phyloP scores from a whole-genome alignment of 1,140 invertebrate species.

The Laodelphax striatellus region DNA sequence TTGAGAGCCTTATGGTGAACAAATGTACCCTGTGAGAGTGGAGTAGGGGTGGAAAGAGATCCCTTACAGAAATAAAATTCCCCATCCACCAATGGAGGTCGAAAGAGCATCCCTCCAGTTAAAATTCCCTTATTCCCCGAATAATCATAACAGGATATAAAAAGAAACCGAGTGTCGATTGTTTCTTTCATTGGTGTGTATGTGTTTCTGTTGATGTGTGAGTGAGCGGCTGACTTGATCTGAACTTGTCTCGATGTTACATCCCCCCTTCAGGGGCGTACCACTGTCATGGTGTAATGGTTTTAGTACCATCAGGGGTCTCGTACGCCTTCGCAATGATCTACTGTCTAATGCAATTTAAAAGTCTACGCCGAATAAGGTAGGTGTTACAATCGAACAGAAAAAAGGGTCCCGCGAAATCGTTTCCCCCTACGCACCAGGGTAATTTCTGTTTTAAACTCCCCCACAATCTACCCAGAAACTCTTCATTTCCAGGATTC shows the following conservation, averaged over 20 bases:
- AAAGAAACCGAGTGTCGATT: too few relatives aligned
- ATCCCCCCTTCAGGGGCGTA: not conserved
- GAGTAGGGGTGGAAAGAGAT: not conserved
- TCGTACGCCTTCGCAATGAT: not conserved
- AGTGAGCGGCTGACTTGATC: not conserved
- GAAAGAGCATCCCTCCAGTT: not conserved
- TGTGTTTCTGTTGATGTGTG: not conserved
- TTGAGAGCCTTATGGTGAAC: too few relatives aligned
- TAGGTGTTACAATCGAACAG: not conserved
- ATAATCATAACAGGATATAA: not conserved
- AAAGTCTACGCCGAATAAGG: not conserved
- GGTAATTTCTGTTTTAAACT: too few relatives aligned
- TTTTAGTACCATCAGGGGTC: not conserved
- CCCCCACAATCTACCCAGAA: too few relatives aligned
- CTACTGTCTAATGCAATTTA: slow-evolving; percentile 1
- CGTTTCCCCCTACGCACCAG: too few relatives aligned
- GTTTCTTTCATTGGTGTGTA: too few relatives aligned
- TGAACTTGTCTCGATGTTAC: not conserved
- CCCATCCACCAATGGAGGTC: not conserved
- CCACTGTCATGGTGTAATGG: not conserved
- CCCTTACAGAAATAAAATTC: slow-evolving; percentile 1
- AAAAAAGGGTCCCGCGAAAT: not conserved
- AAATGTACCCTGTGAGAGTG: too few relatives aligned
- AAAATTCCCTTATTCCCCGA: not conserved
- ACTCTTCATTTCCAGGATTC: too few relatives aligned